Base-by-base conservation (phyloP, 1,140 invertebrate species). In the Hycleus cichorii region DNA sequence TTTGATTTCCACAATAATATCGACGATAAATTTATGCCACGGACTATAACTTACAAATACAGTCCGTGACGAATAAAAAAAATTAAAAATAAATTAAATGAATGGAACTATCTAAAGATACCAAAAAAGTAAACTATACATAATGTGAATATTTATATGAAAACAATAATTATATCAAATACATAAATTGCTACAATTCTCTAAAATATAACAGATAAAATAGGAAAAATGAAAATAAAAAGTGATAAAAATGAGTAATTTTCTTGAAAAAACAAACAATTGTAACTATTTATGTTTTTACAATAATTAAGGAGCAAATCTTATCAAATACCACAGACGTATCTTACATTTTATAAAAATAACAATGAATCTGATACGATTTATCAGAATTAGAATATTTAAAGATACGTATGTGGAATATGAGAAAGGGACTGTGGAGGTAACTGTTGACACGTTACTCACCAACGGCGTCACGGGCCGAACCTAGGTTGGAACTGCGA, bases 11-110 rank as follows among this genome's bases (percentile, higher is more conserved):
- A 53, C 46, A 58, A 64, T 64, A 27, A 32, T 18, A 32, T 63
- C 49, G 53, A 53, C 53, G 58, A 63, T 58, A 60, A 57, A 60
- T 64, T 11, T 61, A 69, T 58, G 64, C 68, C 57, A 66, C 69
- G 64, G 65, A 63, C 57, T 64, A 67, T 71, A 72, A 74, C 72
- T 74, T 74, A 74, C 72, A 69, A 74, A 72, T 69, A 72, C 72
- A 64, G 62, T 63, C 67, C 66, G 64, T 54, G 51, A 64, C 59
- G 46, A 50, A 58, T 42, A 32, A 32, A 32, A 32, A 32, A 32
- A 32, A 32, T 7, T 32, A 32, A 32, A 32, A 5, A 32, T 5
- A 32, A 32, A 32, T 5, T 32, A 32, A 32, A 32, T 18, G 18
- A 32, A 32, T 7, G 56, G 50, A 57, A 53, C 54, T 61, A 61